Conservation (phyloP, 2,113 vertebrate genomes). For the Chiloscyllium plagiosum region DNA sequence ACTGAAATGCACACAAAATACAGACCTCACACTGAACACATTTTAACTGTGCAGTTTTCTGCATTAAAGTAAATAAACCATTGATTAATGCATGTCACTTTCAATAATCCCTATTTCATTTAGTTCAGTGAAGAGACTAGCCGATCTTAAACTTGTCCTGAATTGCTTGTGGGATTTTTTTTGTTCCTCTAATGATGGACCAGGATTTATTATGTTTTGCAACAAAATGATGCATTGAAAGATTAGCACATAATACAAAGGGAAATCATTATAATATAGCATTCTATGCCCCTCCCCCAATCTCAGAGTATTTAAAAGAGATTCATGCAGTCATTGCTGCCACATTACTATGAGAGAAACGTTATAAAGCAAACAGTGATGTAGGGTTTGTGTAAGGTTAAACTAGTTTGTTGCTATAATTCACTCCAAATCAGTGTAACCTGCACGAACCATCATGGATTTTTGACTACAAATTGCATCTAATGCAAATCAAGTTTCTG, state of each 20-base stretch:
- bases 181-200: not conserved
- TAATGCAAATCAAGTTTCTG: not conserved
- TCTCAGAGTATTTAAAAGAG: not conserved
- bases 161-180: not conserved
- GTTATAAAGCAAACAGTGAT: not conserved
- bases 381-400: not conserved
- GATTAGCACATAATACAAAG: not conserved
- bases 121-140: not conserved
- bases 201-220: not conserved
- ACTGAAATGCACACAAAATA: not conserved
- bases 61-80: not conserved
- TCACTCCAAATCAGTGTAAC: not conserved
- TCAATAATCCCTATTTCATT: slow-evolving; percentile 2
- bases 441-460: not conserved
- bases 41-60: not conserved
- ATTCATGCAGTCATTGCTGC: not conserved
- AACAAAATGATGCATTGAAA: not conserved
- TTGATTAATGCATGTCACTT: slow-evolving; percentile 29
- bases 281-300: not conserved
- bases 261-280: not conserved
- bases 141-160: not conserved
- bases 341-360: not conserved
- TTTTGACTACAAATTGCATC: not conserved
- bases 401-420: not conserved
- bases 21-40: slow-evolving; percentile 13